Conservation (phyloP, 2,113 vertebrate species). For the Pluvianellus socialis region DNA sequence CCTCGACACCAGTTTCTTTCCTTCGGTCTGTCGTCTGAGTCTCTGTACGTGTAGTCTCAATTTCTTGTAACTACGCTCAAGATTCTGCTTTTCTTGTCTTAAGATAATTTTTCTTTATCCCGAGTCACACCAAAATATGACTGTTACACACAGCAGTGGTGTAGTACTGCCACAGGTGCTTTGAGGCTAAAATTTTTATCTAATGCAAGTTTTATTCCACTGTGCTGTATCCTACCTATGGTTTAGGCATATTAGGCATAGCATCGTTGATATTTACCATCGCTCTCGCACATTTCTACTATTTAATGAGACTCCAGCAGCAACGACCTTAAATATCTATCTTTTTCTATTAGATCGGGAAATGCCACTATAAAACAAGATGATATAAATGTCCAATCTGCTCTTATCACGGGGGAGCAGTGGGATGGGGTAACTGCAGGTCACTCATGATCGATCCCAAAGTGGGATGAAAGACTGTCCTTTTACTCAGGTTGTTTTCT, state of each 20-base stretch:
- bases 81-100: background rate
- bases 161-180: background rate
- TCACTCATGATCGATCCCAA: background rate
- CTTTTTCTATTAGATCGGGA: background rate
- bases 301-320: background rate
- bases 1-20: background rate
- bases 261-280: background rate
- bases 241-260: background rate
- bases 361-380: background rate
- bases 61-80: background rate
- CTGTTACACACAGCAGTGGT: background rate
- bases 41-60: background rate
- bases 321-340: background rate
- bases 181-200: background rate
- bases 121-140: background rate
- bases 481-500: background rate
- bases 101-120: background rate
- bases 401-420: background rate
- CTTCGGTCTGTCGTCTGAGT: background rate
- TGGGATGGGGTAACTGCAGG: background rate
- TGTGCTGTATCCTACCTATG: background rate
- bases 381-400: background rate
- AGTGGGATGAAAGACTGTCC: background rate
- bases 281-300: background rate
- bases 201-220: background rate